Evolutionary conservation across 53 echinoderm and acorn worm species (phyloP).

Genomic region (Paracentrotus lividus): DNA sequence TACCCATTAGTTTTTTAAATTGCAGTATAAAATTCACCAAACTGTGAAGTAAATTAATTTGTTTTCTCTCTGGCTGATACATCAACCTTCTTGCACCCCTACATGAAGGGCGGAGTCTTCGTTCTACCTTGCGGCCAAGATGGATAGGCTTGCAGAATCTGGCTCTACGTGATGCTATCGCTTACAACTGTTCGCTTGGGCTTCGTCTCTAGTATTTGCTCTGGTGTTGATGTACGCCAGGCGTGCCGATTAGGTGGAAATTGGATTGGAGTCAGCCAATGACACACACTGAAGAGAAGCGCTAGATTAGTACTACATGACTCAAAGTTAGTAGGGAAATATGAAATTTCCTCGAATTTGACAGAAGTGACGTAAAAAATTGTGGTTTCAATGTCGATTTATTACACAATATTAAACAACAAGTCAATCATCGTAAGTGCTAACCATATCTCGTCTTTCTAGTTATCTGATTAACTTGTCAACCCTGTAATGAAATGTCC

Average conservation of each 20-base stretch:
- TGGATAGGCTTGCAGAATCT: slow-evolving; percentile 38
- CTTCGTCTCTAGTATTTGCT: background rate
- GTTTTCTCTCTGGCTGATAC: slow-evolving; percentile 22
- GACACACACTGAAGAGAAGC: background rate
- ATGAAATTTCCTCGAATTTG: too few species aligned
- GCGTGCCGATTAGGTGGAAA: slow-evolving; percentile 57
- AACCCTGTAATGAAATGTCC: too few species aligned
- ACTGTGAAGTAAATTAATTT: slow-evolving; percentile 41
- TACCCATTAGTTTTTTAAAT: slow-evolving; percentile 39
- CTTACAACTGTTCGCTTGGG: slow-evolving; percentile 36
- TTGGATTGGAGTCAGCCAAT: slow-evolving; percentile 40
- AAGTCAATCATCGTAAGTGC: too few species aligned
- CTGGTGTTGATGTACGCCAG: slow-evolving; percentile 49
- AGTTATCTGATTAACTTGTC: too few species aligned
- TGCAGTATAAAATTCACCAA: slow-evolving; percentile 4
- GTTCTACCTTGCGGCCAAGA: slow-evolving; percentile 42
- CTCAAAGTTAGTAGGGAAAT: too few species aligned
- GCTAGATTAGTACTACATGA: slow-evolving; percentile 1
- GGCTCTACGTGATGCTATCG: slow-evolving; percentile 50
- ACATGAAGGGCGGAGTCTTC: slow-evolving; percentile 25
- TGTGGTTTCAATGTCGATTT: too few species aligned
- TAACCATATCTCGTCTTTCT: too few species aligned
- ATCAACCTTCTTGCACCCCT: background rate
- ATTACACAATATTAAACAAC: too few species aligned
- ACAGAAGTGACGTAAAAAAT: too few species aligned